A percentile compares a stretch with the other conserved stretches of the same genome.
Conservation (phyloP, 1,140 invertebrate species). For the Anoplolepis gracilipes region DNA sequence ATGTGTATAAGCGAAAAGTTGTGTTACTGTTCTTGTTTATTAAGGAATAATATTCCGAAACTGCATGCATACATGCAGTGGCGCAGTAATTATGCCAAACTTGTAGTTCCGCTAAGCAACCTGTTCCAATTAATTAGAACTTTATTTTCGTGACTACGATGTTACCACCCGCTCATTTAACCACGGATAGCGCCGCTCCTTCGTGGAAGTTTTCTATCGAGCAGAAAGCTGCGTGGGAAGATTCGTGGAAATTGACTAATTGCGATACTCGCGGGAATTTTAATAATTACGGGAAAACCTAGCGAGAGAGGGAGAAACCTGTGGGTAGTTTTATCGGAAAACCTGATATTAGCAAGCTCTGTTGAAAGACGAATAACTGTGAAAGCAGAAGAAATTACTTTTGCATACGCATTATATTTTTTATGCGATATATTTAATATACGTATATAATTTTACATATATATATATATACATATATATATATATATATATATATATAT, state of each 20-base stretch:
- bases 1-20: background rate
- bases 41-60: background rate
- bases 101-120: conserved; percentile 54
- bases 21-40: conserved; percentile 22
- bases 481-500: too few species aligned
- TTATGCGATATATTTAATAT: too few species aligned
- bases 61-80: conserved; percentile 11
- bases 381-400: conserved; percentile 24
- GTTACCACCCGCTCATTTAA: conserved; percentile 35
- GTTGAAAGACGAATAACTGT: background rate
- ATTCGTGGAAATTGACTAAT: conserved; percentile 53
- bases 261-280: conserved; percentile 22
- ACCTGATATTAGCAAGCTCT: conserved; percentile 7
- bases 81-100: conserved; percentile 54
- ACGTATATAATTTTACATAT: too few species aligned
- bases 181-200: background rate
- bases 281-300: conserved; percentile 38
- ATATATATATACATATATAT: too few species aligned
- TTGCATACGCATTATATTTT: too few species aligned
- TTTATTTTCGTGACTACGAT: conserved; percentile 48
- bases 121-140: conserved; percentile 51
- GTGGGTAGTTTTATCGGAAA: conserved; percentile 14
- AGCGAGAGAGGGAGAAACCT: background rate
- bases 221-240: conserved; percentile 20
- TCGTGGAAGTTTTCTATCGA: conserved; percentile 47